A percentile compares a stretch with the other conserved stretches of the same genome.
Evolutionary conservation across 1,140 invertebrate species (phyloP).

Genomic region (Oryctes rhinoceros): DNA sequence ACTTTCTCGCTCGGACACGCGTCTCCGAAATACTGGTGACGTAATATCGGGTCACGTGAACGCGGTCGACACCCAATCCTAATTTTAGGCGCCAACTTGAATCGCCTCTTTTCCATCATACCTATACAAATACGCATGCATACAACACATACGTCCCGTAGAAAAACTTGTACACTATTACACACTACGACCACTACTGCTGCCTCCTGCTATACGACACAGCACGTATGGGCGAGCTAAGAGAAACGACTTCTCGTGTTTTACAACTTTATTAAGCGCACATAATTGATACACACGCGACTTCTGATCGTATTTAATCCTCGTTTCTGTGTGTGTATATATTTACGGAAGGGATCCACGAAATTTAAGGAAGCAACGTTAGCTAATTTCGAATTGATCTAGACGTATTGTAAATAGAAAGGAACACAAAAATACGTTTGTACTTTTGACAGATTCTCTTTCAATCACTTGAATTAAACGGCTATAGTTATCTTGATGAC

Average conservation of each 20-base stretch:
- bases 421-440: too few relatives aligned
- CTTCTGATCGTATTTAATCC: slow-evolving; percentile 32
- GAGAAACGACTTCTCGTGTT: slow-evolving; percentile 31
- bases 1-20: slow-evolving; percentile 53
- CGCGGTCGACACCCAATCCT: slow-evolving; percentile 55
- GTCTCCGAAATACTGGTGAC: slow-evolving; percentile 54
- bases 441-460: too few relatives aligned
- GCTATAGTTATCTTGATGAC: too few relatives aligned
- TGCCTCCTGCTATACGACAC: not conserved
- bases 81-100: slow-evolving; percentile 56
- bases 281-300: slow-evolving; percentile 38
- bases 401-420: too few relatives aligned
- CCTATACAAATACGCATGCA: not conserved
- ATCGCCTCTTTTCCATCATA: slow-evolving; percentile 26
- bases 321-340: too few relatives aligned
- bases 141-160: not conserved
- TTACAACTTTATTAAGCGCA: slow-evolving; percentile 34
- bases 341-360: not conserved
- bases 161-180: not conserved
- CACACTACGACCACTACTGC: slow-evolving; percentile 1
- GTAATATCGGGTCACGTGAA: slow-evolving; percentile 59
- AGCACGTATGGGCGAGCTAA: slow-evolving; percentile 21
- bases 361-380: not conserved
- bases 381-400: slow-evolving; percentile 43
- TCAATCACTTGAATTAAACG: too few relatives aligned